Evolutionary conservation across 2,888 invertebrate species (phyloP), one percentile per base, ranked within the genome.

Genomic region (Orthonychiurus folsomi): DNA sequence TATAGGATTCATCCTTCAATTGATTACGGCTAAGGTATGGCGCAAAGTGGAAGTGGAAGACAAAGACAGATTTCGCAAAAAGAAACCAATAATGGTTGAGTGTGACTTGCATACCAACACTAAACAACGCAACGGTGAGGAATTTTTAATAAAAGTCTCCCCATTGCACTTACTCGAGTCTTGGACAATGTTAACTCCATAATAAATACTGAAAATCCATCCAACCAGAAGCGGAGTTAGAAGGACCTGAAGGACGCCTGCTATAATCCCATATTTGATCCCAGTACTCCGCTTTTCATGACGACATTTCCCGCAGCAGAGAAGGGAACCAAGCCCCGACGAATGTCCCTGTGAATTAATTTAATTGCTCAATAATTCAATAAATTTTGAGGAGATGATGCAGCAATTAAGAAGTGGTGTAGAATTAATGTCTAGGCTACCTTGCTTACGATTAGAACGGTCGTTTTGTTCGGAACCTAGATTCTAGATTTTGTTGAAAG

Each of bases 101-200:
- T n/a, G n/a, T n/a, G n/a, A n/a, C n/a, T n/a, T n/a, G n/a, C n/a
- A n/a, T n/a, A n/a, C n/a, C n/a, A n/a, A n/a, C n/a, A n/a, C n/a
- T n/a, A n/a, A n/a, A n/a, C n/a, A n/a, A n/a, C n/a, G n/a, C n/a
- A n/a, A n/a, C n/a, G n/a, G n/a, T n/a, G n/a, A n/a, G n/a, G n/a
- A n/a, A n/a, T n/a, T n/a, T n/a, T n/a, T n/a, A n/a, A n/a, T n/a
- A n/a, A n/a, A n/a, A n/a, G 15, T 37, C 15, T 37, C 37, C 9
- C 37, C 5, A 37, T 9, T 5, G 37, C 5, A 52, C 52, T 69
- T 64, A 71, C 71, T 61, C 56, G 70, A 63, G 64, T 72, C 72
- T 60, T 72, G 72, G 27, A 72, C 59, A 68, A 72, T 72, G 50
- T 70, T 66, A 21, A 69, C 72, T 24, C 72, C 72, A 61, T 72